Evolutionary conservation across 1,140 invertebrate genomes (phyloP), one percentile per base, ranked within the genome.

Genomic region (Cherax quadricarinatus): DNA sequence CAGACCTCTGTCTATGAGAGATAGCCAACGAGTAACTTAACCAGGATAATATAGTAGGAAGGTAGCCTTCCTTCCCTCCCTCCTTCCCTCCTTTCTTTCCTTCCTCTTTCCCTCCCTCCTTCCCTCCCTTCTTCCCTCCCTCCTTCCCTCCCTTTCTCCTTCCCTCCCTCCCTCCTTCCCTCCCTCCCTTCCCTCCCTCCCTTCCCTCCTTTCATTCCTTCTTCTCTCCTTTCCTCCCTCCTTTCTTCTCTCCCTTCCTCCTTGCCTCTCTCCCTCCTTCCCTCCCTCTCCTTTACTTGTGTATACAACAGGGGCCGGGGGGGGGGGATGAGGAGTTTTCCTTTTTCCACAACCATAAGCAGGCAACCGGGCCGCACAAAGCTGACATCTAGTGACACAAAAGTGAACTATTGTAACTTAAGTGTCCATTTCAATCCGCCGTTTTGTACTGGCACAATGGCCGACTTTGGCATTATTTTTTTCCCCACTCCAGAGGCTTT

Each of bases 381-480:
- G 88, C 88, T 84, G 88, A 90, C 88, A 90, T 90, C 88, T 90
- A 90, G 88, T 84, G 88, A 90, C 88, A 90, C 81, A 90, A 84
- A 90, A 90, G 88, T 90, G 88, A 90, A 90, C 88, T 78, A 90
- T 90, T 90, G 88, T 90, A 78, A 84, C 88, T 84, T 90, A 90
- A 90, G 88, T 90, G 88, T 90, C 88, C 88, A 90, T 90, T 90
- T 90, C 88, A 90, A 84, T 90, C 88, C 88, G 24, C 49, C 88
- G 88, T 90, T 90, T 90, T 90, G 88, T 90, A 73, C 81, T 57
- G 81, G 14, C 57, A 90, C 88, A 90, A 90, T 85, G 30, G 81
- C 10, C 81, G 80, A 89, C 66, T 90, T 90, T 90, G 88, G 88
- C 88, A 75, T 90, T 24, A 53, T 49, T 62, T 86, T 78, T 7